These are phyloP conservation scores for Zaprionus nigranus DNA, from an alignment of 1,140 invertebrate species.

Conservation along the genomic window DNA sequence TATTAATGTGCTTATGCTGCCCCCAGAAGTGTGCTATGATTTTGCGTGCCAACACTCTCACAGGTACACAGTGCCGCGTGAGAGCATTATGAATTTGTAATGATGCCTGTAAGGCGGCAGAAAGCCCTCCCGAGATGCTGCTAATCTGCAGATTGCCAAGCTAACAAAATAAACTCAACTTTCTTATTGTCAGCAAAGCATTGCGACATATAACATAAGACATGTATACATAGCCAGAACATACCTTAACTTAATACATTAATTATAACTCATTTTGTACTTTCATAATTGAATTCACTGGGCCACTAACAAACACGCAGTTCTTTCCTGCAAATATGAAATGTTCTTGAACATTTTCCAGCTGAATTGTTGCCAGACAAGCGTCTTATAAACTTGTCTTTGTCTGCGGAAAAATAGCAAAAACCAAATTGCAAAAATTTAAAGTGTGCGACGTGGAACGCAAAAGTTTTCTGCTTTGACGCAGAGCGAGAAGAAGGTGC, in stretches of 20 bases:
- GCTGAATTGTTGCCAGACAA: conserved; percentile 50
- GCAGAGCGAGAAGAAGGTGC: conserved; percentile 43
- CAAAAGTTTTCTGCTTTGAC: conserved; percentile 21
- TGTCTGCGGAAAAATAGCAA: conserved; percentile 22
- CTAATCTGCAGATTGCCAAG: conserved; percentile 32
- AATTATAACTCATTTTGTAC: too few species aligned
- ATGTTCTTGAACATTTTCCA: conserved; percentile 30
- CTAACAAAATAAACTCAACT: conserved; percentile 43
- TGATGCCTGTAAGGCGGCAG: conserved; percentile 35
- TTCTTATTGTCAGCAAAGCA: conserved; percentile 23
- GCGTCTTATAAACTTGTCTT: conserved; percentile 54
- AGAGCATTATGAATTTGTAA: conserved; percentile 70
- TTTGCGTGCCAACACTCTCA: conserved; percentile 21
- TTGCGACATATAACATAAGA: conserved; percentile 5
- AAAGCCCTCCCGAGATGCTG: conserved; percentile 17
- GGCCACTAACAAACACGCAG: too few species aligned
- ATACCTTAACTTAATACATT: too few species aligned
- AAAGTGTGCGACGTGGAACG: conserved; percentile 57
- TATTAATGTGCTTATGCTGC: conserved; percentile 72
- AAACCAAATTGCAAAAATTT: conserved; percentile 70
- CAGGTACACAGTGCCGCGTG: conserved; percentile 15
- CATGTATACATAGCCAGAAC: too few species aligned
- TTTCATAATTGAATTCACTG: too few species aligned
- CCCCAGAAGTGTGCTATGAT: conserved; percentile 46
- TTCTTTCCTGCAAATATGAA: neutral